Evolutionary conservation across 1,140 invertebrate genomes (phyloP).

Genomic region (Aporrectodea caliginosa): DNA sequence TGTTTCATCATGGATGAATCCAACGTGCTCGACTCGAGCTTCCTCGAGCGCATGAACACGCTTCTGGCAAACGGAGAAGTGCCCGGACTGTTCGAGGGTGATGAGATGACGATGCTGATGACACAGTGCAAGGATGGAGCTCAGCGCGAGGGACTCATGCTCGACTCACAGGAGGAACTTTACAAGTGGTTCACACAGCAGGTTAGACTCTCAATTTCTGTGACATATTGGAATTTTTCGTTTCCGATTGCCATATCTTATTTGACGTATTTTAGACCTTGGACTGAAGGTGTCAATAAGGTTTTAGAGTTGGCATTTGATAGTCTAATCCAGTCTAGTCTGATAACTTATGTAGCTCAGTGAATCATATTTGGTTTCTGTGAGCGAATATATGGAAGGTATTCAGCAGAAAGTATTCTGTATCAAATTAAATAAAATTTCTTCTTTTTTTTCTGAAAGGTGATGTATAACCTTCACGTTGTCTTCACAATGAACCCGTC

Average conservation of each 20-base stretch:
- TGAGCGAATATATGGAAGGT: too few species aligned
- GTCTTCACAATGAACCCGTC: slow-evolving; percentile 99
- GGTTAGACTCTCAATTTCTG: slow-evolving; percentile 50
- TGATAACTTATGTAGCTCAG: too few species aligned
- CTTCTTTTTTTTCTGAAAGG: slow-evolving; percentile 63
- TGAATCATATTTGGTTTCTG: too few species aligned
- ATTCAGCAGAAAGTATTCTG: too few species aligned
- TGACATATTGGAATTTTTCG: too few species aligned
- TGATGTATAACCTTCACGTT: slow-evolving; percentile 98
- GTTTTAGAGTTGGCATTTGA: too few species aligned
- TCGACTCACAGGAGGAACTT: slow-evolving; percentile 95
- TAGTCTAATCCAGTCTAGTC: too few species aligned
- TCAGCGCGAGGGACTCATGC: slow-evolving; percentile 93
- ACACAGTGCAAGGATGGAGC: slow-evolving; percentile 99
- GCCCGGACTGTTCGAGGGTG: slow-evolving; percentile 63
- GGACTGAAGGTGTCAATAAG: too few species aligned
- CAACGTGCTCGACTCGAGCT: slow-evolving; percentile 96
- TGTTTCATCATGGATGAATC: slow-evolving; percentile 99
- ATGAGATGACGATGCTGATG: slow-evolving; percentile 98
- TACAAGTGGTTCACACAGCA: slow-evolving; percentile 97
- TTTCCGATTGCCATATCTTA: too few species aligned
- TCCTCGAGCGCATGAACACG: slow-evolving; percentile 99
- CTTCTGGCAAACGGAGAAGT: slow-evolving; percentile 96
- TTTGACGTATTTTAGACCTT: too few species aligned
- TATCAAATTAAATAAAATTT: too few species aligned